A percentile compares a stretch with the other conserved stretches of the same genome.
Evolutionary conservation across 1,140 invertebrate species (phyloP).

Genomic region (Apis florea): DNA sequence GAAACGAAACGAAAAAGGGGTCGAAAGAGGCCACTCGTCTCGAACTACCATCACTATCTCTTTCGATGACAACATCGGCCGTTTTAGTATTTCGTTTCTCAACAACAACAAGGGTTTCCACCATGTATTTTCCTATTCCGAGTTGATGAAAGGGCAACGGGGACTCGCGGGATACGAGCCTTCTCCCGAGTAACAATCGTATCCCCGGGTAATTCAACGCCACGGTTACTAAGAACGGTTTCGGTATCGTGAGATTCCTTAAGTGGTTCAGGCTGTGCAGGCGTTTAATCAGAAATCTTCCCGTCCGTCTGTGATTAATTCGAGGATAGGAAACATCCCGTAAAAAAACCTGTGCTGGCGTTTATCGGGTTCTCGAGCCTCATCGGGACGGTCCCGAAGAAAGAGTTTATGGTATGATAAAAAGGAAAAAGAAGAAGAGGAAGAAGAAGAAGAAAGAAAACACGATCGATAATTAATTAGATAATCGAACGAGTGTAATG

Average conservation of each 20-base stretch:
- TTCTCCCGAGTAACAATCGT: constrained; percentile 1
- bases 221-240: background rate
- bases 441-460: too few species aligned
- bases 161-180: constrained; percentile 7
- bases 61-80: background rate
- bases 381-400: background rate
- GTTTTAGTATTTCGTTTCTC: background rate
- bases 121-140: background rate
- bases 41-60: too few species aligned
- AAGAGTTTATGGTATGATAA: too few species aligned
- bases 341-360: background rate
- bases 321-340: background rate
- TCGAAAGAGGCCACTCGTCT: too few species aligned
- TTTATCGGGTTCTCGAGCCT: background rate
- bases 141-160: constrained; percentile 19
- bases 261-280: background rate
- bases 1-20: too few species aligned
- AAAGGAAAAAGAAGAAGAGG: too few species aligned
- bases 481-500: too few species aligned
- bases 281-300: constrained; percentile 6
- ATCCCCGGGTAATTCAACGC: background rate
- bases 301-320: background rate
- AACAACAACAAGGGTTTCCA: background rate
- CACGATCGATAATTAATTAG: too few species aligned
- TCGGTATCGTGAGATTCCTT: background rate